phyloP scores from a whole-genome alignment of 1,140 invertebrate genomes.

The Platorchestia sp. region DNA sequence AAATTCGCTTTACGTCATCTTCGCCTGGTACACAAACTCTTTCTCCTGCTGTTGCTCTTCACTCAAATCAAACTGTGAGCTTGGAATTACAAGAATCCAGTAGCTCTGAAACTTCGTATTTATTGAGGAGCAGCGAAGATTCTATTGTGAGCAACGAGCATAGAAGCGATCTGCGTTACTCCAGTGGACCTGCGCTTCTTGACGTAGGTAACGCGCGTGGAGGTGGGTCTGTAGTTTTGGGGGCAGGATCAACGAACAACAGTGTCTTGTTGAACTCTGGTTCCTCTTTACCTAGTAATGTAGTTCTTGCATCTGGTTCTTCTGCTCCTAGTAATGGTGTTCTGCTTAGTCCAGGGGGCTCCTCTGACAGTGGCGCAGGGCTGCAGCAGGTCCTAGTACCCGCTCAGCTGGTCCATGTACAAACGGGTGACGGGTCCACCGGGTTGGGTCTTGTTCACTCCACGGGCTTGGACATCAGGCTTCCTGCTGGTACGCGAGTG shows the following conservation, averaged over 20 bases:
- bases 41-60: neutral
- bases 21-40: neutral
- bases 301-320: constrained; percentile 54
- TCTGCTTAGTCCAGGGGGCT: constrained; percentile 60
- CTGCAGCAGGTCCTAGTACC: constrained; percentile 66
- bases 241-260: constrained; percentile 57
- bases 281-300: constrained; percentile 45
- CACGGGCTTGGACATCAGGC: constrained; percentile 64
- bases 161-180: neutral
- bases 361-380: constrained; percentile 13
- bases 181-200: neutral
- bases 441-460: constrained; percentile 65
- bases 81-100: neutral
- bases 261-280: constrained; percentile 61
- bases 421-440: constrained; percentile 66
- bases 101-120: neutral
- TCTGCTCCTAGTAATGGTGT: constrained; percentile 50
- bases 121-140: constrained; percentile 6
- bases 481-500: constrained; percentile 66
- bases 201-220: neutral
- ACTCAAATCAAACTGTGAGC: neutral
- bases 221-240: constrained; percentile 59
- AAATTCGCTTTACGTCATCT: neutral
- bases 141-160: neutral
- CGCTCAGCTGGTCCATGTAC: constrained; percentile 66